Conservation (phyloP, 2,797 vertebrate genomes). For the Leucoraja ocellata region DNA sequence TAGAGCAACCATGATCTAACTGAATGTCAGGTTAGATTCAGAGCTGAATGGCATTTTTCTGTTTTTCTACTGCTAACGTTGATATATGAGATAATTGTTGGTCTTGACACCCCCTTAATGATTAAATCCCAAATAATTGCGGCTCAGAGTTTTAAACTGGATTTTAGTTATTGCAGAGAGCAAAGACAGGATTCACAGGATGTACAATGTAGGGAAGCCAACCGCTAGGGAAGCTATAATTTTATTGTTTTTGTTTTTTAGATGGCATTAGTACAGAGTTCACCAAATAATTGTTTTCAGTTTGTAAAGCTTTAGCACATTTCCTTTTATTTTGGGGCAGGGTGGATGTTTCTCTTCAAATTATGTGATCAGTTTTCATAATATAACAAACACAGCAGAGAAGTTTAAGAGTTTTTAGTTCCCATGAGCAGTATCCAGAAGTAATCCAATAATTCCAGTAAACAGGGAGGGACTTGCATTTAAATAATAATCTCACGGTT, state of each 20-base stretch:
- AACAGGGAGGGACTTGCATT: background rate
- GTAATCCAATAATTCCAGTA: background rate
- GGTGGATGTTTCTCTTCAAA: background rate
- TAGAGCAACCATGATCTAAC: background rate
- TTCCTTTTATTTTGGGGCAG: background rate
- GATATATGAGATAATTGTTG: background rate
- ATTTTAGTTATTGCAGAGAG: background rate
- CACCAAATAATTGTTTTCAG: background rate
- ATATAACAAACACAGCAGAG: background rate
- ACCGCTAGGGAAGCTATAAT: background rate
- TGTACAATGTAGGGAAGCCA: background rate
- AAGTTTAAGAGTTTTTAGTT: background rate
- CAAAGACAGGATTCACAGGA: background rate
- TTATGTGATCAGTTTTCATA: background rate
- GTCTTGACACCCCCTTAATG: background rate
- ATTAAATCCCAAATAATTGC: background rate
- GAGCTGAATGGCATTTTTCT: background rate
- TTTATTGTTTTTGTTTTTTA: background rate
- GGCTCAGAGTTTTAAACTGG: background rate
- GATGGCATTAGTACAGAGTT: background rate
- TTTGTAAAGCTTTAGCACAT: background rate
- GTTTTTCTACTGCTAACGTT: background rate
- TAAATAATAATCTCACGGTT: background rate
- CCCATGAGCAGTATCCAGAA: background rate
- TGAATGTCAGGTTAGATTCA: background rate